phyloP scores from a whole-genome alignment of 2,888 invertebrate genomes.

The Agrochola litura region DNA sequence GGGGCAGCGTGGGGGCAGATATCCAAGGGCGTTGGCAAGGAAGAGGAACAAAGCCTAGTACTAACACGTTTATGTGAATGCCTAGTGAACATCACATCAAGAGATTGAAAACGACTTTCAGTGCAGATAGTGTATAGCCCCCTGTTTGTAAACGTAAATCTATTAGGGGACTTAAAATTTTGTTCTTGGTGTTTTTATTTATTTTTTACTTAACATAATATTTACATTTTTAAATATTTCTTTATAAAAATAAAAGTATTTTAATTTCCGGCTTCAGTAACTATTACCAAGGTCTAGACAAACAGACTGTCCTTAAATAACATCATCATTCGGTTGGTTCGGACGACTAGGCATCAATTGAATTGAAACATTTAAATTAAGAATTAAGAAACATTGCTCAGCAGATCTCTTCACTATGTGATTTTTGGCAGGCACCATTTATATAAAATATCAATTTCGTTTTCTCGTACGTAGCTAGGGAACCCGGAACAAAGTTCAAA shows the following conservation, averaged over 20 bases:
- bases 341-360: neutral
- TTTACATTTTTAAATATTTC: too few relatives aligned
- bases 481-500: neutral
- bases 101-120: neutral
- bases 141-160: neutral
- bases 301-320: neutral
- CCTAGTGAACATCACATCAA: neutral
- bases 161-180: neutral
- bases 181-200: neutral
- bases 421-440: neutral
- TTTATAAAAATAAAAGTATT: neutral
- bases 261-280: neutral
- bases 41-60: slow-evolving; percentile 40
- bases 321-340: neutral
- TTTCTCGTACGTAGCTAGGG: neutral
- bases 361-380: neutral
- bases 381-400: neutral
- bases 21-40: slow-evolving; percentile 52
- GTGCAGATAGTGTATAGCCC: slow-evolving; percentile 3
- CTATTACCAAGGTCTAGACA: neutral
- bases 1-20: slow-evolving; percentile 45
- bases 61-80: slow-evolving; percentile 17
- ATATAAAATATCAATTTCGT: neutral
- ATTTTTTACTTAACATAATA: neutral
- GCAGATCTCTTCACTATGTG: neutral